These are phyloP conservation scores for Ictidomys tridecemlineatus DNA, from an alignment of 2,113 vertebrate genomes.

Conservation along the genomic window DNA sequence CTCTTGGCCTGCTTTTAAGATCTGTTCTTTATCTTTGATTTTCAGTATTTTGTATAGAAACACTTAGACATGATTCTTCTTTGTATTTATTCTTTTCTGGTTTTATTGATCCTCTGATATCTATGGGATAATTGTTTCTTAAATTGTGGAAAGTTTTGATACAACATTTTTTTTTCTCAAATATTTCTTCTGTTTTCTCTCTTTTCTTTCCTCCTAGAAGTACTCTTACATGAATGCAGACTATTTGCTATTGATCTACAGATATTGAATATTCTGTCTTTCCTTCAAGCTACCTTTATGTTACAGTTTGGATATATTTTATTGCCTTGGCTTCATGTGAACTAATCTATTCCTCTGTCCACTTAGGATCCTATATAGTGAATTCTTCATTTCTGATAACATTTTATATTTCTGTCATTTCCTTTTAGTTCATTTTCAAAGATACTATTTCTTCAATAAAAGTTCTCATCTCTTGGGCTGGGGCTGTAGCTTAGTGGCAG, in stretches of 20 bases:
- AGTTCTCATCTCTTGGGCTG: not conserved
- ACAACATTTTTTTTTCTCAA: not conserved
- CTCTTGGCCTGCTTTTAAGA: not conserved
- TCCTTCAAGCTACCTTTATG: not conserved
- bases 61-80: not conserved
- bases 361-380: not conserved
- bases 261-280: not conserved
- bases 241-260: not conserved
- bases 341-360: not conserved
- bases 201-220: not conserved
- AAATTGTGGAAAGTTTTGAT: not conserved
- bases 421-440: not conserved
- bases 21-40: not conserved
- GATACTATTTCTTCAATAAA: not conserved
- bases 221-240: not conserved
- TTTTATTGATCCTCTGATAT: not conserved
- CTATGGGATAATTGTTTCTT: not conserved
- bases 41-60: not conserved
- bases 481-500: too few species aligned
- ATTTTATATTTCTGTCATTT: slow-evolving; percentile 26
- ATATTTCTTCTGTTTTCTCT: not conserved
- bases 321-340: not conserved
- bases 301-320: not conserved
- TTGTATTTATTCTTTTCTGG: not conserved
- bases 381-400: not conserved